Evolutionary conservation across 2,888 invertebrate species (phyloP), one percentile per base, ranked within the genome.

Genomic region (Synergus japonicus): DNA sequence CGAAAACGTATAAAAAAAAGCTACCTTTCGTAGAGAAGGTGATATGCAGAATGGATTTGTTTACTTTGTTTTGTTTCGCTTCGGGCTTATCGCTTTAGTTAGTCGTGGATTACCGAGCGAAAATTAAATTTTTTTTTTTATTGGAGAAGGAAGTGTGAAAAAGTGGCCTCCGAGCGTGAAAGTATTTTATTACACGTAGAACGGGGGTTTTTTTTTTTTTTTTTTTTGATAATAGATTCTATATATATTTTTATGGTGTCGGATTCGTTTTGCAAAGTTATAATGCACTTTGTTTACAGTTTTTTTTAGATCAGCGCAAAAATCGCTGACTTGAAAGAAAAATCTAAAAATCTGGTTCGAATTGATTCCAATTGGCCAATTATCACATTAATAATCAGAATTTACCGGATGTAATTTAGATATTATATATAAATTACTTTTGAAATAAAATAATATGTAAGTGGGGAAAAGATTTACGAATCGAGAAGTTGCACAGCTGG

Each of bases 11-110:
- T 73, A 37, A 73, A 49, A 69, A 73, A 73, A 73, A 73, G n/a
- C n/a, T 54, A 73, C 37, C 73, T 54, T 37, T 58, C 9, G 10
- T 73, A 73, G 54, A n/a, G 54, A 73, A 73, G 73, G 73, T 73
- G 73, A 73, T 73, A 73, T 73, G 54, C 73, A 73, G 73, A 73
- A 69, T 69, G 69, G n/a, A 54, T 73, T 73, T 73, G 46, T 54
- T 69, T 8, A 22, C 22, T 66, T 66, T 43, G 15, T 43, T 66
- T 43, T 43, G 18, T 43, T 66, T 66, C n/a, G n/a, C 66, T 37
- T n/a, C 10, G 1, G 9, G 46, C 15, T 69, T 49, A 49, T 73
- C 73, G 49, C 54, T 73, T 73, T 43, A 43, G 44, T 66, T 54
- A 73, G 73, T 73, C n/a, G 49, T 10, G 54, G 73, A 73, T 54